Evolutionary conservation across 2,113 vertebrate genomes (phyloP).

Genomic region (Pachycephala philippinensis): DNA sequence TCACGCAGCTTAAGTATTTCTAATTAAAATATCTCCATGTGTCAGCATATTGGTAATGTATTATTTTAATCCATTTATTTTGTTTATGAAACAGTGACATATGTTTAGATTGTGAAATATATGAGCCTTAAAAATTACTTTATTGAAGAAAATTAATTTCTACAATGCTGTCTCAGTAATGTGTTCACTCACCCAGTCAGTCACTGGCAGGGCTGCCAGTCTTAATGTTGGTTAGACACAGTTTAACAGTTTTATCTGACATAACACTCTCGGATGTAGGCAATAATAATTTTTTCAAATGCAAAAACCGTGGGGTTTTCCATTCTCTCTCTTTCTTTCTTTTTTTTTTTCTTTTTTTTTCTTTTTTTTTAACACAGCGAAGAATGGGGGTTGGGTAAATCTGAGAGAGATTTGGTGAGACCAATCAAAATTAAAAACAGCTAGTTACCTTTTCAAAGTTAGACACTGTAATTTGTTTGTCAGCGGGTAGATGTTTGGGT

Average conservation of each 20-base stretch:
- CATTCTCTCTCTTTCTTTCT: conserved; percentile 1
- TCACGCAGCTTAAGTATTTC: conserved; percentile 79
- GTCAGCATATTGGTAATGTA: conserved; percentile 91
- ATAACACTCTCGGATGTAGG: conserved; percentile 75
- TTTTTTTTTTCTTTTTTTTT: background rate
- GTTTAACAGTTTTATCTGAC: conserved; percentile 84
- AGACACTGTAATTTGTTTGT: conserved; percentile 93
- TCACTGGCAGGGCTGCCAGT: conserved; percentile 84
- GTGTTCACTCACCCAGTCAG: conserved; percentile 88
- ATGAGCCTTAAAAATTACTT: conserved; percentile 95
- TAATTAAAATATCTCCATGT: conserved; percentile 93
- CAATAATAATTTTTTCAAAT: conserved; percentile 59
- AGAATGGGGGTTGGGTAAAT: conserved; percentile 60
- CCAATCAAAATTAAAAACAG: conserved; percentile 87
- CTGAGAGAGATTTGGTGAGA: conserved; percentile 78
- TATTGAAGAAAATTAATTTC: conserved; percentile 98
- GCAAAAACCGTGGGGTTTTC: background rate
- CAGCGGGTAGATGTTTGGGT: conserved; percentile 86
- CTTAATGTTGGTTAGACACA: conserved; percentile 87
- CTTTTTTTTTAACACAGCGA: background rate
- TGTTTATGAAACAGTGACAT: conserved; percentile 86
- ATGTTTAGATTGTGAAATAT: conserved; percentile 96
- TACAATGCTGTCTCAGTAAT: conserved; percentile 88
- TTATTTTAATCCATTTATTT: conserved; percentile 97
- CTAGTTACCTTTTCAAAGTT: conserved; percentile 83